Conservation (phyloP, 2,888 invertebrate genomes). For the Ptilodon capucinus region DNA sequence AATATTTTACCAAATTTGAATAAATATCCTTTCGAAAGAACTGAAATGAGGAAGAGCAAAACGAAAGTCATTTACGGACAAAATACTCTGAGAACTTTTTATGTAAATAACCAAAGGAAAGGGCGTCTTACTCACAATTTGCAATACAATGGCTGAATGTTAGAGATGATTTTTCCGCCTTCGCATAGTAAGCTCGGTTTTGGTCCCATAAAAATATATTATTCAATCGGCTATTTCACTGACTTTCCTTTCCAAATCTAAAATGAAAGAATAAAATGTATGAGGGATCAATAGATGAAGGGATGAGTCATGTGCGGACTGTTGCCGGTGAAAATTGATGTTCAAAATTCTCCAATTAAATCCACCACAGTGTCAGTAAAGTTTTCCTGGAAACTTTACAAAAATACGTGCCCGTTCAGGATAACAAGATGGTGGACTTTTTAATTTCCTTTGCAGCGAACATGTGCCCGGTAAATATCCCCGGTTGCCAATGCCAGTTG, state of each 20-base stretch:
- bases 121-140: conserved; percentile 76
- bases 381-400: not conserved
- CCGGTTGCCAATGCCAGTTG: conserved; percentile 28
- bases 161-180: conserved; percentile 78
- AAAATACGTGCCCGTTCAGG: conserved; percentile 6
- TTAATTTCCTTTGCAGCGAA: conserved; percentile 28
- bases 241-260: conserved; percentile 65
- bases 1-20: conserved; percentile 21
- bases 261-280: conserved; percentile 68
- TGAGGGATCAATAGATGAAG: conserved; percentile 59
- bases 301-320: conserved; percentile 37
- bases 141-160: conserved; percentile 77
- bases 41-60: conserved; percentile 55
- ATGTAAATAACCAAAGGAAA: conserved; percentile 74
- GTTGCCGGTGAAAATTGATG: not conserved
- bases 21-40: conserved; percentile 33
- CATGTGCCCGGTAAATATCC: conserved; percentile 21
- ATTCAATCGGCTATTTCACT: conserved; percentile 76
- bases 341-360: not conserved
- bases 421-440: conserved; percentile 20
- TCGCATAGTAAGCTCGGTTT: conserved; percentile 74
- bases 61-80: conserved; percentile 70
- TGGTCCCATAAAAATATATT: conserved; percentile 77
- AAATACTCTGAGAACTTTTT: conserved; percentile 68
- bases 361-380: too few species aligned